Base-by-base conservation (phyloP, 2,888 invertebrate genomes). In the Ashinkailepas kermadecensis region DNA sequence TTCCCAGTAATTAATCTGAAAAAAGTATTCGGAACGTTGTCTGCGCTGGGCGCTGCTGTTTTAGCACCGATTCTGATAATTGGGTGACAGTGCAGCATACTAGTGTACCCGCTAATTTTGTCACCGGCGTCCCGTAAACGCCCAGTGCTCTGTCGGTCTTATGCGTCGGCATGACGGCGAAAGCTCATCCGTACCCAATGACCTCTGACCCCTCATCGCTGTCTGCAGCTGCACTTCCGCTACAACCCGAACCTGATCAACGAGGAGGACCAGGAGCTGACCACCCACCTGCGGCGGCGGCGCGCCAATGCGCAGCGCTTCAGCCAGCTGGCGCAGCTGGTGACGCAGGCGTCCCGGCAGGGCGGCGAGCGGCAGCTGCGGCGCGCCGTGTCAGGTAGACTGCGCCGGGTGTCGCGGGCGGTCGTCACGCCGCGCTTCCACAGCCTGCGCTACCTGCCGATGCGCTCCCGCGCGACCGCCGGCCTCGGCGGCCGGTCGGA, bases 191-290 rank as follows among this genome's bases (percentile, higher is more conserved):
- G 39, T 39, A 39, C 39, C 39, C 1, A 39, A 39, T 39, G 18
- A 15, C 39, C 13, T 70, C 39, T 70, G 25, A 70, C 70, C 65
- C 23, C 67, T 7, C 67, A 0, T 8, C 39, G 12, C 70, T n/a
- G 56, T n/a, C 57, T 70, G 23, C 81, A 86, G 86, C 84, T 84
- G 39, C 86, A 86, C 81, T 84, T 85, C 57, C 85, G 85, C 81
- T 86, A 86, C 83, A 86, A 86, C 80, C 86, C 85, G 21, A 86
- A 86, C 81, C 83, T 86, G 79, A 85, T 86, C 54, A 84, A 84
- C 56, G 86, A 85, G 65, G 85, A 85, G 78, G 85, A 86, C 23
- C 85, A 85, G 81, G 86, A 86, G 74, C 78, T 86, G 79, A 81
- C 81, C 7, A 83, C 84, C 6, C 86, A 86, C 78, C 83, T 86